Evolutionary conservation across 1,140 invertebrate species (phyloP).

Genomic region (Magallana gigas): DNA sequence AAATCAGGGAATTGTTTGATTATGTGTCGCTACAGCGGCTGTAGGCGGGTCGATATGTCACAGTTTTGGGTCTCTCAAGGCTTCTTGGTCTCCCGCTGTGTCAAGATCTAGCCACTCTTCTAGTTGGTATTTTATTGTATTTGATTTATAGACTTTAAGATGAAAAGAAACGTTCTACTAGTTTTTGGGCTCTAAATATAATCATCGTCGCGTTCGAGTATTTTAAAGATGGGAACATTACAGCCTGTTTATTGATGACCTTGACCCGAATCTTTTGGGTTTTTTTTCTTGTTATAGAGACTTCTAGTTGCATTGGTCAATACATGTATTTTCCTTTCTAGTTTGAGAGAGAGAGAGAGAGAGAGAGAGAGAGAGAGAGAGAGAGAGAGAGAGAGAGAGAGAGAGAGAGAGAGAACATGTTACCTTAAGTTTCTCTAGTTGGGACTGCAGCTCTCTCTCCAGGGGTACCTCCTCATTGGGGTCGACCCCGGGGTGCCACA

Average conservation of each 20-base stretch:
- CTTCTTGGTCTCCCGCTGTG: not conserved
- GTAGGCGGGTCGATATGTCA: constrained; percentile 6
- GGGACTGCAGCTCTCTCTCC: constrained; percentile 61
- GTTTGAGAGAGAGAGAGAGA: no score
- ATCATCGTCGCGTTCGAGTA: not conserved
- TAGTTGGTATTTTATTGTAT: not conserved
- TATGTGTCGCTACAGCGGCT: not conserved
- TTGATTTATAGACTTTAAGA: constrained; percentile 3
- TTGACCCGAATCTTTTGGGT: not conserved
- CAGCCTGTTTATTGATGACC: not conserved
- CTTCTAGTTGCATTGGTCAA: no score
- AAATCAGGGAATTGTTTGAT: constrained; percentile 17
- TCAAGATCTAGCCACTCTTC: not conserved
- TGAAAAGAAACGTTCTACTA: not conserved
- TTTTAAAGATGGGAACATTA: not conserved
- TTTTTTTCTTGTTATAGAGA: not conserved
- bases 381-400: no score
- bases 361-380: no score
- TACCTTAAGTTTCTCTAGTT: constrained; percentile 61
- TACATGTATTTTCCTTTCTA: no score
- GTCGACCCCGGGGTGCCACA: constrained; percentile 76
- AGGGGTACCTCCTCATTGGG: constrained; percentile 70
- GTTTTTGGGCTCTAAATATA: not conserved
- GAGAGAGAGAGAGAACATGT: not conserved
- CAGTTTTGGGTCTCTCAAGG: not conserved